These are phyloP conservation scores for Dascyllus trimaculatus DNA, from an alignment of 2,113 vertebrate species.

Conservation along the genomic window DNA sequence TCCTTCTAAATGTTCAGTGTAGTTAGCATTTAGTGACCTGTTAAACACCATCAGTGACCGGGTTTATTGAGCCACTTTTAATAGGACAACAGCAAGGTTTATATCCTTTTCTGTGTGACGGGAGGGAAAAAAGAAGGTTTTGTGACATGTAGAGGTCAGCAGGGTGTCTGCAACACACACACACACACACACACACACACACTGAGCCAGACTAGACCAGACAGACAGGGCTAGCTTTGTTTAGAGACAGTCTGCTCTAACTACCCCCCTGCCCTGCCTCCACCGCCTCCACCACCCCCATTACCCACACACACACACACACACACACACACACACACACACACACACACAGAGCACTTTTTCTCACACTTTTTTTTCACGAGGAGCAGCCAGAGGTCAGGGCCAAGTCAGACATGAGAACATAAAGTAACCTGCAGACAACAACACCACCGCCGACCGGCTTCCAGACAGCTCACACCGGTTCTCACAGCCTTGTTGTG, in stretches of 20 bases:
- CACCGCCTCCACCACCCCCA: neutral
- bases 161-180: slow-evolving; percentile 29
- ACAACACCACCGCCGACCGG: neutral
- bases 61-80: no score
- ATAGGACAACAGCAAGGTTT: neutral
- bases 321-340: slow-evolving; percentile 37
- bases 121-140: slow-evolving; percentile 1
- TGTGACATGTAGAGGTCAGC: slow-evolving; percentile 53
- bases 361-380: slow-evolving; percentile 64
- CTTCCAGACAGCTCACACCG: slow-evolving; percentile 40
- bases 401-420: slow-evolving; percentile 64
- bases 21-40: no score
- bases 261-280: slow-evolving; percentile 26
- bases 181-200: slow-evolving; percentile 39
- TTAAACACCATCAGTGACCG: no score
- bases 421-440: slow-evolving; percentile 42
- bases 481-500: slow-evolving; percentile 18
- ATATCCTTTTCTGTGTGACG: neutral
- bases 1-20: no score
- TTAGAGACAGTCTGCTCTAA: slow-evolving; percentile 65
- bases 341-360: no score
- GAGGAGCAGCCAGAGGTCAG: slow-evolving; percentile 69
- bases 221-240: slow-evolving; percentile 77
- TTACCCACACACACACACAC: slow-evolving; percentile 35
- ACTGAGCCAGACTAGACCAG: slow-evolving; percentile 23